These are phyloP conservation scores for Nudaria mundana DNA, from an alignment of 2,888 invertebrate genomes.

Conservation along the genomic window DNA sequence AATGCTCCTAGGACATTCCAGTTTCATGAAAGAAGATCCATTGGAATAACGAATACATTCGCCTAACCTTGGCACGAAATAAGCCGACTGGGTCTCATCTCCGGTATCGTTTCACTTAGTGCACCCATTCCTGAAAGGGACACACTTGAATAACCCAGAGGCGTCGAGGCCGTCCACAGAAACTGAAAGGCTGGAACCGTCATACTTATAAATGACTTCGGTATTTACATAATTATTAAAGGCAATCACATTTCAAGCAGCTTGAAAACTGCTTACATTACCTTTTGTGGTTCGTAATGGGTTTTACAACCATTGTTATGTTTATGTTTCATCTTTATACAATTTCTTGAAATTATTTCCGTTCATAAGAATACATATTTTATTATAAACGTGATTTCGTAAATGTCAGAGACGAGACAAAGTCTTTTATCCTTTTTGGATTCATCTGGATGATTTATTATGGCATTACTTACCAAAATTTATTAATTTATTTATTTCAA, in stretches of 20 bases:
- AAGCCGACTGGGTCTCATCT: slow-evolving; percentile 52
- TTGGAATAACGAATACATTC: too few species aligned
- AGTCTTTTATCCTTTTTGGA: too few species aligned
- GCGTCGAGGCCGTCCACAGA: slow-evolving; percentile 31
- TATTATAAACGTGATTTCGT: too few species aligned
- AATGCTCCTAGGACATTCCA: too few species aligned
- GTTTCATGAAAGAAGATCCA: too few species aligned
- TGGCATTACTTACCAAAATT: too few species aligned
- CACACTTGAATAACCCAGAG: slow-evolving; percentile 49
- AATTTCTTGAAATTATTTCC: slow-evolving; percentile 9
- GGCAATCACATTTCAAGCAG: slow-evolving; percentile 24
- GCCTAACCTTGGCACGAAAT: too few species aligned
- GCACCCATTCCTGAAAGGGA: slow-evolving; percentile 51
- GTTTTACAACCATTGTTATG: too few species aligned
- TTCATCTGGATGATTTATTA: too few species aligned
- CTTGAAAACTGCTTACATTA: slow-evolving; percentile 21
- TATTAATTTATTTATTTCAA: too few species aligned
- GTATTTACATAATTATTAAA: slow-evolving; percentile 33
- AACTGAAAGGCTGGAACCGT: slow-evolving; percentile 31
- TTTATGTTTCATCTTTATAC: slow-evolving; percentile 8
- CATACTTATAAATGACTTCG: slow-evolving; percentile 27
- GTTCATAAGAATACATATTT: slow-evolving; percentile 1
- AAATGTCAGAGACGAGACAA: too few species aligned
- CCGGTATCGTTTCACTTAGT: slow-evolving; percentile 68
- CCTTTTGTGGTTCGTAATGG: too few species aligned